Percentiles rank a stretch among this genome's conserved stretches.
These are phyloP conservation scores for Takifugu flavidus DNA, from an alignment of 2,113 vertebrate genomes.

Conservation along the genomic window DNA sequence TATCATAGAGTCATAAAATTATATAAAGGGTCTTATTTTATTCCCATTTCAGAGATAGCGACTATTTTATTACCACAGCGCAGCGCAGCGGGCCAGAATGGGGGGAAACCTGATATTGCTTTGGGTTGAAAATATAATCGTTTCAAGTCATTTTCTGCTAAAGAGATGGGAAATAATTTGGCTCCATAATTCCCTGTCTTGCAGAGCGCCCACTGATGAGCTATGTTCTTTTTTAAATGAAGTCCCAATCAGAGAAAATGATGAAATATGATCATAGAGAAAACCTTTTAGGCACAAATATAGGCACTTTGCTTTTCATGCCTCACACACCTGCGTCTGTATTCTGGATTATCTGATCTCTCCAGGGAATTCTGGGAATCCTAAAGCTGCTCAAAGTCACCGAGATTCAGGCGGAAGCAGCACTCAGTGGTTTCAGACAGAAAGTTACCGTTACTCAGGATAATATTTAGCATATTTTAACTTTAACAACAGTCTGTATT, in stretches of 20 bases:
- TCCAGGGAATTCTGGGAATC: conserved; percentile 19
- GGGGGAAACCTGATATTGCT: conserved; percentile 1
- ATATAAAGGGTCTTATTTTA: conserved; percentile 5
- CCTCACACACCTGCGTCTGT: conserved; percentile 28
- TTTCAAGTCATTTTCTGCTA: conserved; percentile 4
- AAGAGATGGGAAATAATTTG: background rate
- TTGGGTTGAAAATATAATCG: conserved; percentile 7
- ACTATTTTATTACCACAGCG: background rate
- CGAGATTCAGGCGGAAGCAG: conserved; percentile 28
- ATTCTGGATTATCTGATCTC: conserved; percentile 33
- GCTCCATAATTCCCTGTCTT: background rate
- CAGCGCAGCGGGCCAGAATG: background rate
- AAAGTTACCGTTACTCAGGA: conserved; percentile 35
- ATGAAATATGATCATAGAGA: background rate
- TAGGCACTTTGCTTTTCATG: too few relatives aligned
- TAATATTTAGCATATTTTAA: conserved; percentile 26
- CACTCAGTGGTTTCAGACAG: conserved; percentile 29
- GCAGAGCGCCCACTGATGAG: background rate
- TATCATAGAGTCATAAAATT: conserved; percentile 1
- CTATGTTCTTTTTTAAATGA: background rate
- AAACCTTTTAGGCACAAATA: conserved; percentile 13
- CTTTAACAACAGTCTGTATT: too few relatives aligned
- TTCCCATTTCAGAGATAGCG: conserved; percentile 19
- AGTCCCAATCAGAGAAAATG: background rate
- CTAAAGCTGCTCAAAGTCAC: conserved; percentile 25